These are phyloP conservation scores for Butorides virescens DNA, from an alignment of 2,113 vertebrate genomes.

Conservation along the genomic window DNA sequence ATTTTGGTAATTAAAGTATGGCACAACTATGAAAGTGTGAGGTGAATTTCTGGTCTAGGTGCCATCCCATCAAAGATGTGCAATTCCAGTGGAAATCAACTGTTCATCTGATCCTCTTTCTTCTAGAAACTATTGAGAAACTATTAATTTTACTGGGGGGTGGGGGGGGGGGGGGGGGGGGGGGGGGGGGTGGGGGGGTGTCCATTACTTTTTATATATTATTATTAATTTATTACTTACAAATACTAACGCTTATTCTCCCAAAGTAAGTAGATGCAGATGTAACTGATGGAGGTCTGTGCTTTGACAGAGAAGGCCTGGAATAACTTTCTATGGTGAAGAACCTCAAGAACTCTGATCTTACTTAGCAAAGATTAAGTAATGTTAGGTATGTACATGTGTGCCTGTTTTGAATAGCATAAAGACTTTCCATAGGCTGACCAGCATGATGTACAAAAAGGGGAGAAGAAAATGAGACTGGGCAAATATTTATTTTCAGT, in stretches of 20 bases:
- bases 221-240: not conserved
- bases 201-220: not conserved
- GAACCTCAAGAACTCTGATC: not conserved
- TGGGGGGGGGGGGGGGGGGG: rapidly evolving
- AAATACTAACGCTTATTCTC: not conserved
- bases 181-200: rapidly evolving
- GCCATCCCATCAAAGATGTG: not conserved
- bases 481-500: not conserved
- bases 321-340: not conserved
- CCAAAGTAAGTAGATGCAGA: not conserved
- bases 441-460: not conserved
- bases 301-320: not conserved
- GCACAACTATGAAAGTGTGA: not conserved
- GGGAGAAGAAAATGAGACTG: not conserved
- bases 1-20: not conserved
- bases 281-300: not conserved
- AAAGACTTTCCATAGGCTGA: not conserved
- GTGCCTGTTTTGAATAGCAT: not conserved
- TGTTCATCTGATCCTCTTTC: not conserved
- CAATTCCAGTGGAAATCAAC: not conserved
- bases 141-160: not conserved
- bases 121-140: not conserved
- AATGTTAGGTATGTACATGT: rapidly evolving
- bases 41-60: not conserved
- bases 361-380: not conserved